phyloP scores from a whole-genome alignment of 2,888 invertebrate genomes.

The Meganola albula region DNA sequence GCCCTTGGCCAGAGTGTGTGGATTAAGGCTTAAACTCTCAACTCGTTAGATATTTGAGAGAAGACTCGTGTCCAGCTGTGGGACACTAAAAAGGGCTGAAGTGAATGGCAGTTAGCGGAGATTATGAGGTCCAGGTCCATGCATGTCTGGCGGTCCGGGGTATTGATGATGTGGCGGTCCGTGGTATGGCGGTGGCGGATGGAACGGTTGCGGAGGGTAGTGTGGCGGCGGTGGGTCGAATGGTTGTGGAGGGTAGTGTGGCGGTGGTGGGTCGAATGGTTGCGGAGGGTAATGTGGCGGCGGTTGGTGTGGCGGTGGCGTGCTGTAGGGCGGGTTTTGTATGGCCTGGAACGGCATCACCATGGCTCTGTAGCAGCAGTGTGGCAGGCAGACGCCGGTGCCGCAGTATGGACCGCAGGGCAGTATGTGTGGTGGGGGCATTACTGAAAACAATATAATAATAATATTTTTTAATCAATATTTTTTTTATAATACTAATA shows the following conservation, averaged over 20 bases:
- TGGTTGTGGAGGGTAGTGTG: conserved; percentile 19
- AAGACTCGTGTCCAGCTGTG: too few relatives aligned
- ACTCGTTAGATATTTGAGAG: too few relatives aligned
- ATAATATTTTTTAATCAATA: too few relatives aligned
- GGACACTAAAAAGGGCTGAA: too few relatives aligned
- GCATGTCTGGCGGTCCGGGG: background rate
- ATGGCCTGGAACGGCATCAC: too few relatives aligned
- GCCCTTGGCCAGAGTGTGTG: too few relatives aligned
- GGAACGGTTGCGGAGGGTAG: conserved; percentile 18
- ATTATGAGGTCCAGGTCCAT: too few relatives aligned
- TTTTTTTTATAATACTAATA: too few relatives aligned
- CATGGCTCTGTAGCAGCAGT: conserved; percentile 39
- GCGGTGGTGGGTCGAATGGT: conserved; percentile 21
- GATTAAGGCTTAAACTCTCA: too few relatives aligned
- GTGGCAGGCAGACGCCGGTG: conserved; percentile 37
- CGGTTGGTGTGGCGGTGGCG: conserved; percentile 18
- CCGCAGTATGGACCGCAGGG: conserved; percentile 55
- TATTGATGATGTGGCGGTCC: conserved; percentile 5
- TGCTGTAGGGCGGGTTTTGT: conserved; percentile 16
- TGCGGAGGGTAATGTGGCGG: conserved; percentile 20
- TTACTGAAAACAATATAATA: conserved; percentile 36
- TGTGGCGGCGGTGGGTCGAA: conserved; percentile 18
- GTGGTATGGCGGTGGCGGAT: conserved; percentile 15
- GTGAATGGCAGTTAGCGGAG: conserved; percentile 11
- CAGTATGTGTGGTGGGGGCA: conserved; percentile 51